phyloP scores from a whole-genome alignment of 30 jellyfish, hydroid and myxozoan genomes.

The Haliclystus octoradiatus region DNA sequence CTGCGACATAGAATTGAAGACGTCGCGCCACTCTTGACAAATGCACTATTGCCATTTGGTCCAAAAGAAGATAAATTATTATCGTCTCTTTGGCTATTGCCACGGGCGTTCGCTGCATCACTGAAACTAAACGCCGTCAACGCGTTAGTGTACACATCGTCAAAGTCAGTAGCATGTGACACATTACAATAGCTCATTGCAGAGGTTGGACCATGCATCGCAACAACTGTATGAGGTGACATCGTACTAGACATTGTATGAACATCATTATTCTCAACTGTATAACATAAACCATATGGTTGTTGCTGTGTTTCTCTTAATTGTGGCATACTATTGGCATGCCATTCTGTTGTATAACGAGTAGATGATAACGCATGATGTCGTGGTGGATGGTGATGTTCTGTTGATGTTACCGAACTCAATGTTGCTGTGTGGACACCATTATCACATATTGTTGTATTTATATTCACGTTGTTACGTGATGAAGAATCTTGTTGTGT shows the following conservation, averaged over 20 bases:
- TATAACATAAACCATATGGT: neutral
- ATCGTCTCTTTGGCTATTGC: neutral
- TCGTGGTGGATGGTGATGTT: neutral
- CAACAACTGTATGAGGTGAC: neutral
- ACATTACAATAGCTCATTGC: neutral
- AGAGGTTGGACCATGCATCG: neutral
- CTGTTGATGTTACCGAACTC: neutral
- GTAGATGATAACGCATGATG: neutral
- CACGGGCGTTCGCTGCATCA: neutral
- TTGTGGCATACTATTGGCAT: neutral
- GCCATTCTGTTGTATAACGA: neutral
- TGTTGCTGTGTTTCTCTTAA: neutral
- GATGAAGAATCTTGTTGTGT: neutral
- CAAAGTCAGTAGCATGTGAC: neutral
- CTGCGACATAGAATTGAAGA: constrained; percentile 17
- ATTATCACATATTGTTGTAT: neutral
- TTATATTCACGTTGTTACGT: neutral
- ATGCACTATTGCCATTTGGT: neutral
- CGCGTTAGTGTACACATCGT: neutral
- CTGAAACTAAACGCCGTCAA: constrained; percentile 1
- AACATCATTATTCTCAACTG: neutral
- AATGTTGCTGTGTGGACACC: neutral
- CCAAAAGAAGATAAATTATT: neutral
- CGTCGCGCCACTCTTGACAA: neutral
- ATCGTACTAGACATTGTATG: neutral